Base-by-base conservation (phyloP, 1,140 invertebrate genomes). In the Cotesia chilonis region DNA sequence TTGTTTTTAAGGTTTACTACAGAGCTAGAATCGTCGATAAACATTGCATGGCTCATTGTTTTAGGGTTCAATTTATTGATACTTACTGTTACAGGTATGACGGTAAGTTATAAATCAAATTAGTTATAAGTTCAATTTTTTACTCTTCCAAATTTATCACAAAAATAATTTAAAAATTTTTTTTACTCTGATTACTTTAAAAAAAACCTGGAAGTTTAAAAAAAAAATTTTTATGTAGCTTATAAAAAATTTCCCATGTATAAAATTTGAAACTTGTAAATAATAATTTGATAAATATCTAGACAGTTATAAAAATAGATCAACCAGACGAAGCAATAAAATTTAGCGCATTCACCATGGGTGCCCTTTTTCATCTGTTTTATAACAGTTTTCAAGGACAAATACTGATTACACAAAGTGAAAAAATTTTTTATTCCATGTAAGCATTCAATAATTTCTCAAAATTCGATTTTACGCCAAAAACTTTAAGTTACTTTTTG, bases 331-430 rank as follows among this genome's bases (percentile, higher is more conserved):
- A 52, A n/a, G 38, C 61, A 6, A 28, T 77, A 14, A 61, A 70
- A 72, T 77, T 73, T 28, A 66, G 37, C 10, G 38, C 36, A 28
- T 72, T 73, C 12, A 51, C 73, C 1, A 0, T 12, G 65, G 74
- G 63, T 41, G 52, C 74, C 52, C 41, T 76, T n/a, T 2, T 59
- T n/a, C 61, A 73, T 65, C 57, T 78, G 14, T 77, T 75, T 41
- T 59, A 77, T 4, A 67, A 68, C 41, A 74, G 72, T 59, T 75
- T 68, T 7, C 68, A 67, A 55, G 70, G 59, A 54, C 76, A 78
- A 38, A 52, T 63, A 38, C 47, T 78, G 17, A 72, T 70, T 28
- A 72, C 77, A 55, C 68, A 68, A 12, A 78, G 72, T 12, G 41
- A 37, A 20, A n/a, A 67, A 17, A 17, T 78, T n/a, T 72, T 51